Conservation (phyloP, 1,140 invertebrate genomes). For the Bombus sylvicola region DNA sequence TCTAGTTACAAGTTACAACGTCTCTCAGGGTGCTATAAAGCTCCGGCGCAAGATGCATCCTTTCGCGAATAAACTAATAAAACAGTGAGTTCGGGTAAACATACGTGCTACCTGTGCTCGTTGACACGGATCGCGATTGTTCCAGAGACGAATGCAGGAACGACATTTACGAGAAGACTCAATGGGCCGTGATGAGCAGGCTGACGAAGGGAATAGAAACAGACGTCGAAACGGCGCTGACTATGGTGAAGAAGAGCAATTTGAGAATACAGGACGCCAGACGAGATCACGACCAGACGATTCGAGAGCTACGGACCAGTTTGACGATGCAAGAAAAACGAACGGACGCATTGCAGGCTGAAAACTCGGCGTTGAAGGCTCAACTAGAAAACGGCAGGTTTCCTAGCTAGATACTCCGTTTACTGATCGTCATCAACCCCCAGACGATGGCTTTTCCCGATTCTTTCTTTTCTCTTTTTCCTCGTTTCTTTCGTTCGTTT, state of each 20-base stretch:
- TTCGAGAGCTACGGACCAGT: slow-evolving; percentile 25
- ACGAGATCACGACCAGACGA: slow-evolving; percentile 34
- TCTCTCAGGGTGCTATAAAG: background rate
- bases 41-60: background rate
- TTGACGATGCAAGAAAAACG: slow-evolving; percentile 23
- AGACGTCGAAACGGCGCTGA: slow-evolving; percentile 48
- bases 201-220: slow-evolving; percentile 52
- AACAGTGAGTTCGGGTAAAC: background rate
- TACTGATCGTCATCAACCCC: background rate
- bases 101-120: too few relatives aligned
- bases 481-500: background rate
- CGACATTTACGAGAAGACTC: slow-evolving; percentile 64
- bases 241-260: slow-evolving; percentile 38
- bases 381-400: slow-evolving; percentile 46
- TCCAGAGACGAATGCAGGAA: slow-evolving; percentile 54
- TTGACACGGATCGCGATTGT: slow-evolving; percentile 22
- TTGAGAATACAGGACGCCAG: slow-evolving; percentile 8
- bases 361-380: background rate
- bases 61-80: background rate
- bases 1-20: background rate
- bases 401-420: slow-evolving; percentile 17
- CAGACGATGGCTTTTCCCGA: background rate
- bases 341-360: slow-evolving; percentile 11
- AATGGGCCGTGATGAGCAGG: slow-evolving; percentile 69
- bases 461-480: background rate